Percentiles rank a stretch among this genome's conserved stretches.
Conservation (phyloP, 2,888 invertebrate genomes). For the Eilema sororculum region DNA sequence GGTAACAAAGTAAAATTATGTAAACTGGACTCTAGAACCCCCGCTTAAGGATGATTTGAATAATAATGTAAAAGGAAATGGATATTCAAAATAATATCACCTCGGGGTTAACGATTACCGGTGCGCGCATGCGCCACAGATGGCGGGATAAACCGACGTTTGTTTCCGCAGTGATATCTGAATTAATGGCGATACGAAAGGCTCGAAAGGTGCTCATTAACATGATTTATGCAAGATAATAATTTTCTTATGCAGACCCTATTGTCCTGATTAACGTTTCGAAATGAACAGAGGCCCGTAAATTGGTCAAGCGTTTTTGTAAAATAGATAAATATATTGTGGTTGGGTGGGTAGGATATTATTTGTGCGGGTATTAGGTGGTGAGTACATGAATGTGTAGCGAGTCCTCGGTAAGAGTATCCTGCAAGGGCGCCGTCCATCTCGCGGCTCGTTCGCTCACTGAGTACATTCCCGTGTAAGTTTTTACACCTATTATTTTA, state of each 20-base stretch:
- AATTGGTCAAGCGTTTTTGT: slow-evolving; percentile 50
- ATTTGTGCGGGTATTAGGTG: slow-evolving; percentile 45
- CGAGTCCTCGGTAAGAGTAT: slow-evolving; percentile 42
- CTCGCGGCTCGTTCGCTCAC: slow-evolving; percentile 81
- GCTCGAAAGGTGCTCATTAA: slow-evolving; percentile 86
- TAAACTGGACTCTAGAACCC: slow-evolving; percentile 79
- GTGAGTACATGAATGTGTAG: slow-evolving; percentile 52
- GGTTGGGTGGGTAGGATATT: slow-evolving; percentile 37
- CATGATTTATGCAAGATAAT: slow-evolving; percentile 85
- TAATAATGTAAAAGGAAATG: slow-evolving; percentile 83
- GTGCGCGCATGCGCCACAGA: slow-evolving; percentile 85
- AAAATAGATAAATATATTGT: slow-evolving; percentile 40
- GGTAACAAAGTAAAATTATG: slow-evolving; percentile 63
- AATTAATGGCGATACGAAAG: slow-evolving; percentile 86
- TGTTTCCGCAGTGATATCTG: slow-evolving; percentile 88
- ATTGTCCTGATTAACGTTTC: slow-evolving; percentile 74
- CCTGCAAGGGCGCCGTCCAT: slow-evolving; percentile 74
- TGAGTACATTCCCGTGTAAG: slow-evolving; percentile 88
- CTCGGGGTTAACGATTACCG: slow-evolving; percentile 87
- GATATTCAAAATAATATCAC: slow-evolving; percentile 87
- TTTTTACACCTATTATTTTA: slow-evolving; percentile 88
- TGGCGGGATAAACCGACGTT: slow-evolving; percentile 86
- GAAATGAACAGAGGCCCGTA: slow-evolving; percentile 51
- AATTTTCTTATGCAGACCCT: slow-evolving; percentile 75
- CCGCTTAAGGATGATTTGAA: slow-evolving; percentile 77